phyloP scores from a whole-genome alignment of 2,113 vertebrate genomes.

The Mesembrinibis cayennensis region DNA sequence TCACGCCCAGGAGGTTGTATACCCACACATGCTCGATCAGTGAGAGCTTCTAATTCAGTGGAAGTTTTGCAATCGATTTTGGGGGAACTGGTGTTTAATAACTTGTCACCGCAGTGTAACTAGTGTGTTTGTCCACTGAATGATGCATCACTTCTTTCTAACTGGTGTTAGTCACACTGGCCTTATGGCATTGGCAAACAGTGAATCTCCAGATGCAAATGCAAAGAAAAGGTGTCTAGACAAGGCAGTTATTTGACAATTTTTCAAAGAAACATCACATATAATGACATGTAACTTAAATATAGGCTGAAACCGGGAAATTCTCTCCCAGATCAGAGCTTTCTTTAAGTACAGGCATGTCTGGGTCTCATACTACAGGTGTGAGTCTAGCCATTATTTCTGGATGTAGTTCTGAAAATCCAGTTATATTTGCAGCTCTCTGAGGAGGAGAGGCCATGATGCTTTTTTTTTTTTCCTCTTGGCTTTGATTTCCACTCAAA shows the following conservation, averaged over 20 bases:
- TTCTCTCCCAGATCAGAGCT: neutral
- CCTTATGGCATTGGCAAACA: accelerated
- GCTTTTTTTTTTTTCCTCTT: neutral
- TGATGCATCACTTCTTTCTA: neutral
- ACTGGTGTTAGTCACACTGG: accelerated
- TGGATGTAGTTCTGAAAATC: neutral
- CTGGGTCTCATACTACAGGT: neutral
- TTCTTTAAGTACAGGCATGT: neutral
- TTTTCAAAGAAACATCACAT: neutral
- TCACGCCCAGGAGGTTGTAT: neutral
- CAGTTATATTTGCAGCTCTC: neutral
- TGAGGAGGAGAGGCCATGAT: neutral
- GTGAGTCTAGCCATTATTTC: neutral
- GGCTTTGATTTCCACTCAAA: neutral
- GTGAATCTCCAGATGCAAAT: neutral
- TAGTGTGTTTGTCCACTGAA: neutral
- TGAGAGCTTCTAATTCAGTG: neutral
- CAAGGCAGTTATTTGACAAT: neutral
- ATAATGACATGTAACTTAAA: neutral
- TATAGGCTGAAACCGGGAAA: neutral
- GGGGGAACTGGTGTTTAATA: neutral
- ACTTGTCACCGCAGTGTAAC: neutral
- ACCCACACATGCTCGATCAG: neutral
- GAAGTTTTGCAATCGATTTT: neutral
- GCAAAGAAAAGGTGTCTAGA: neutral